Base-by-base conservation (phyloP, 1,140 invertebrate species). In the Drosophila mojavensis region DNA sequence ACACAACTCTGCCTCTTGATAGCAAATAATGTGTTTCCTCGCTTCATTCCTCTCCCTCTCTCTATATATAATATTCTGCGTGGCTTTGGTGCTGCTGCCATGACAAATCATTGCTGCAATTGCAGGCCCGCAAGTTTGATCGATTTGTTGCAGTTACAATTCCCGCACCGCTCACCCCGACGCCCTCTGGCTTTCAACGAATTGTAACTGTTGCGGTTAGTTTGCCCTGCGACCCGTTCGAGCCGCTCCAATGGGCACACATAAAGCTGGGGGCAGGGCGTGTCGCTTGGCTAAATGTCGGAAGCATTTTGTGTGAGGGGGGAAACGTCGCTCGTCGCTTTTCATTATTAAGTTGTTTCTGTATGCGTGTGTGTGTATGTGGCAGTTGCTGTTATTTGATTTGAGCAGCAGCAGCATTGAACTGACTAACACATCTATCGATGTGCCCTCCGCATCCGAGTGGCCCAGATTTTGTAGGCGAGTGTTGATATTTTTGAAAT, bases 191-290 rank as follows among this genome's bases (percentile, higher is more conserved):
- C 66, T 81, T 64, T 65, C 39, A 63, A 65, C 66, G 75, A 85
- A 75, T 78, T 86, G 62, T 76, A 82, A 74, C 79, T 65, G 79
- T 88, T 89, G 83, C 75, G 83, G 82, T 79, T 88, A 76, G 51
- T 48, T 74, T 65, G 78, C 39, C 24, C 48, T 24, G 33, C 53
- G 51, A 67, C 45, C 62, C 60, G 10, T 11, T 39, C 28, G 33
- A 36, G 6, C 9, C 48, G 72, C 53, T 70, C 54, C 60, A 58
- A 15, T 75, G 67, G 68, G 53, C 73, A 72, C 66, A 73, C 59
- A 78, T 73, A 86, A 86, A 76, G 71, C 67, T 59, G 43, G 54
- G 61, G 28, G 33, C 36, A 5, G 67, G 66, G 60, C 62, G 48
- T 20, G 30, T 60, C 55, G 61, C 72, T 70, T 63, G 47, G 64